Conservation (phyloP, 1,140 invertebrate genomes). For the Cydia fagiglandana region DNA sequence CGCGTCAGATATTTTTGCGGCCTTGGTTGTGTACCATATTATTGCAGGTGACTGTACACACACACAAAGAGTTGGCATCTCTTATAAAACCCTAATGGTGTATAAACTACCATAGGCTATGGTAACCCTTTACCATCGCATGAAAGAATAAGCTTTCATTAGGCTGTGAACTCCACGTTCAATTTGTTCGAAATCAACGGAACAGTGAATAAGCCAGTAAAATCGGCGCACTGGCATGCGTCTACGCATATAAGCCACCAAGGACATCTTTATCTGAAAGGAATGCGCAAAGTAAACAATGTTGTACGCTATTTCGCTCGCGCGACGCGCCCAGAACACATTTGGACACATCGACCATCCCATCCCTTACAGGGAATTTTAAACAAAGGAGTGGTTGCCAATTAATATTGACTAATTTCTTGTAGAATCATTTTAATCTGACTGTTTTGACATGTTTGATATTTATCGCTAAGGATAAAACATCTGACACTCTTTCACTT, state of each 20-base stretch:
- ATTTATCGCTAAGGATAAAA: background rate
- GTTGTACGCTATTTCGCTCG: slow-evolving; percentile 58
- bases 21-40: too few species aligned
- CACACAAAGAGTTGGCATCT: too few species aligned
- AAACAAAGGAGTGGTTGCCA: slow-evolving; percentile 17
- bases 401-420: slow-evolving; percentile 1
- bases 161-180: background rate
- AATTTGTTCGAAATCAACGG: background rate
- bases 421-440: background rate
- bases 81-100: too few species aligned
- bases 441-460: background rate
- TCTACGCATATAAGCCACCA: slow-evolving; percentile 59
- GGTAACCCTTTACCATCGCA: too few species aligned
- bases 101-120: too few species aligned
- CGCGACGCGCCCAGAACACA: slow-evolving; percentile 53
- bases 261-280: slow-evolving; percentile 74
- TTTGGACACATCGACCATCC: slow-evolving; percentile 19
- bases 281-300: slow-evolving; percentile 71
- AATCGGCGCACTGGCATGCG: slow-evolving; percentile 45
- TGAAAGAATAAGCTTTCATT: background rate
- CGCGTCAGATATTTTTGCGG: too few species aligned
- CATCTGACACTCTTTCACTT: background rate
- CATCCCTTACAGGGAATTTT: slow-evolving; percentile 20
- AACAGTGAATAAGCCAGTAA: slow-evolving; percentile 31
- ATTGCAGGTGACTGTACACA: too few species aligned